A percentile compares a stretch with the other conserved stretches of the same genome.
Evolutionary conservation across 2,113 vertebrate genomes (phyloP).

Genomic region (Colossoma macropomum): DNA sequence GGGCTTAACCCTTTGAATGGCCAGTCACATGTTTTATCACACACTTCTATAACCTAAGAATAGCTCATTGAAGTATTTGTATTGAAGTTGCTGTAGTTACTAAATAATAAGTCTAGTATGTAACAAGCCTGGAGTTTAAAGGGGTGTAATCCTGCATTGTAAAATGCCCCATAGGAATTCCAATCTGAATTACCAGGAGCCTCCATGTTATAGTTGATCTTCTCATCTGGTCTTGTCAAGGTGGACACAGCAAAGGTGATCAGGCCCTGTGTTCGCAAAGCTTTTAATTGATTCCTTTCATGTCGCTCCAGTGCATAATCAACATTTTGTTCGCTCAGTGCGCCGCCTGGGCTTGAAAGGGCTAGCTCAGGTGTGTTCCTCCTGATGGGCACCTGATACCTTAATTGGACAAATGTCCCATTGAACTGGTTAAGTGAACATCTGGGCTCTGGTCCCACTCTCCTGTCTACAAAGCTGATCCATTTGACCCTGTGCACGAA

Average conservation of each 20-base stretch:
- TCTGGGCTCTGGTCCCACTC: conserved; percentile 51
- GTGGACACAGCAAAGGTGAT: conserved; percentile 1
- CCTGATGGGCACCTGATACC: conserved; percentile 37
- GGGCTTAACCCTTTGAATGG: too few species aligned
- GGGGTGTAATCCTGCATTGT: too few species aligned
- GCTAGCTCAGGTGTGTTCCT: conserved; percentile 50
- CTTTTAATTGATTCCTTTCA: conserved; percentile 61
- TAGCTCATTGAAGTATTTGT: too few species aligned
- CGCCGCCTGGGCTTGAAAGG: conserved; percentile 28
- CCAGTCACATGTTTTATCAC: too few species aligned
- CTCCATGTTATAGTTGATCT: neutral
- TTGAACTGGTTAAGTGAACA: conserved; percentile 66
- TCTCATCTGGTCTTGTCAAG: conserved; percentile 1
- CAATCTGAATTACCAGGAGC: neutral
- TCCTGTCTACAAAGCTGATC: conserved; percentile 51
- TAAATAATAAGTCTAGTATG: too few species aligned
- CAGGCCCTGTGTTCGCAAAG: conserved; percentile 15
- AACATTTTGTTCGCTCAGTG: conserved; percentile 64
- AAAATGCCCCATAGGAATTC: neutral
- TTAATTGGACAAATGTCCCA: conserved; percentile 68
- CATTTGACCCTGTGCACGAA: conserved; percentile 32
- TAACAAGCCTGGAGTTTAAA: too few species aligned
- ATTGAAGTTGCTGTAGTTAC: too few species aligned
- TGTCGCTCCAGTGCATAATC: conserved; percentile 64
- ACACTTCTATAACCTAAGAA: too few species aligned